Conservation (phyloP, 2,888 invertebrate genomes). For the Merodon equestris region DNA sequence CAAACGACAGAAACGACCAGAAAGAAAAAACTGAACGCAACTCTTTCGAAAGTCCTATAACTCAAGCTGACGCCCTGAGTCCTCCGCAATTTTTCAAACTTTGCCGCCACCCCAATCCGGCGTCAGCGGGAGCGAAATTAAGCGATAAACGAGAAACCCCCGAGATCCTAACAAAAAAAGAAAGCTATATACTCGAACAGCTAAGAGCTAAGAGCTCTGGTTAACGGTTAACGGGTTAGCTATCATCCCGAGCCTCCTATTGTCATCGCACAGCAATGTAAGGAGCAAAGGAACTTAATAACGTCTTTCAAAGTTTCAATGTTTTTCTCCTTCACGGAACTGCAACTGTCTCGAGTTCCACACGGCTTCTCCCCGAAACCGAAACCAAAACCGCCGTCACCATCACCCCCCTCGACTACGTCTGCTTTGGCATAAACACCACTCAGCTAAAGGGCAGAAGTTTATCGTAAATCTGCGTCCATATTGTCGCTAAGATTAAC, state of each 20-base stretch:
- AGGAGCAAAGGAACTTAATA: slow-evolving; percentile 41
- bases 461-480: slow-evolving; percentile 62
- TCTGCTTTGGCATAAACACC: not conserved
- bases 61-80: slow-evolving; percentile 57
- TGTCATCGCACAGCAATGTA: slow-evolving; percentile 35
- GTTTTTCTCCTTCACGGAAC: slow-evolving; percentile 21
- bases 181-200: slow-evolving; percentile 7
- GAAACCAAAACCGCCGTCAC: too few species aligned
- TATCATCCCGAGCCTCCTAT: slow-evolving; percentile 27
- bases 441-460: slow-evolving; percentile 40
- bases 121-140: slow-evolving; percentile 11
- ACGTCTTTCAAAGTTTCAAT: slow-evolving; percentile 41
- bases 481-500: slow-evolving; percentile 67
- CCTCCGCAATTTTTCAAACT: slow-evolving; percentile 28
- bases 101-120: slow-evolving; percentile 1
- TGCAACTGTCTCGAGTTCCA: slow-evolving; percentile 9
- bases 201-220: slow-evolving; percentile 28
- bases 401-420: not conserved
- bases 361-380: too few species aligned
- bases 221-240: slow-evolving; percentile 56
- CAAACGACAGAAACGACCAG: too few species aligned
- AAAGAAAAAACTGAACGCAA: slow-evolving; percentile 4
- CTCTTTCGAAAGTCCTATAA: slow-evolving; percentile 39
- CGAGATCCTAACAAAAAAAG: slow-evolving; percentile 17
- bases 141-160: slow-evolving; percentile 21